phyloP scores from a whole-genome alignment of 2,888 invertebrate species.

The Agriopis marginaria region DNA sequence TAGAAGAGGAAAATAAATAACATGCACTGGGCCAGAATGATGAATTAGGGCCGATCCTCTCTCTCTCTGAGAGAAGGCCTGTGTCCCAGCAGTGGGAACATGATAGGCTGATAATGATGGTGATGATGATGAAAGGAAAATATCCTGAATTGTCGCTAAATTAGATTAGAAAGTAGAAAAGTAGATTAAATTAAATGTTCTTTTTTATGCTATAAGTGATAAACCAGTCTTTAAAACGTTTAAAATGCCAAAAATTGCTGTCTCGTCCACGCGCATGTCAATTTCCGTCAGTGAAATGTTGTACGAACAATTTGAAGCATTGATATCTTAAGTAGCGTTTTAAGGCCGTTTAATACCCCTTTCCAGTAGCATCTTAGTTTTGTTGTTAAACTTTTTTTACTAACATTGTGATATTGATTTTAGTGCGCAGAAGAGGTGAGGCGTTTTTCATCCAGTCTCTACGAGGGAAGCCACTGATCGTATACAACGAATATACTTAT shows the following conservation, averaged over 20 bases:
- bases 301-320: not conserved
- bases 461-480: conserved; percentile 72
- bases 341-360: too few species aligned
- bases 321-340: not conserved
- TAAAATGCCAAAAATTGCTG: not conserved
- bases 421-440: conserved; percentile 43
- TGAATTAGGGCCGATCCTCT: too few species aligned
- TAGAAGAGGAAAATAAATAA: too few species aligned
- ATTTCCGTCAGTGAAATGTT: too few species aligned
- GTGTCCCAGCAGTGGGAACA: too few species aligned
- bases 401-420: conserved; percentile 8
- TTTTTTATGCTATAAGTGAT: not conserved
- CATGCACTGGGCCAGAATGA: too few species aligned
- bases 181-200: not conserved
- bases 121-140: not conserved
- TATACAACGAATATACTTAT: conserved; percentile 75
- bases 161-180: not conserved
- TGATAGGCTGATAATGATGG: too few species aligned
- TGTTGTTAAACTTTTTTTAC: not conserved
- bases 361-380: not conserved
- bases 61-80: too few species aligned
- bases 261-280: not conserved
- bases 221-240: not conserved
- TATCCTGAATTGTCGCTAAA: not conserved
- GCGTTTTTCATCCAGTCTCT: conserved; percentile 76